Evolutionary conservation across 2,113 vertebrate genomes (phyloP).

Genomic region (Caranx melampygus): DNA sequence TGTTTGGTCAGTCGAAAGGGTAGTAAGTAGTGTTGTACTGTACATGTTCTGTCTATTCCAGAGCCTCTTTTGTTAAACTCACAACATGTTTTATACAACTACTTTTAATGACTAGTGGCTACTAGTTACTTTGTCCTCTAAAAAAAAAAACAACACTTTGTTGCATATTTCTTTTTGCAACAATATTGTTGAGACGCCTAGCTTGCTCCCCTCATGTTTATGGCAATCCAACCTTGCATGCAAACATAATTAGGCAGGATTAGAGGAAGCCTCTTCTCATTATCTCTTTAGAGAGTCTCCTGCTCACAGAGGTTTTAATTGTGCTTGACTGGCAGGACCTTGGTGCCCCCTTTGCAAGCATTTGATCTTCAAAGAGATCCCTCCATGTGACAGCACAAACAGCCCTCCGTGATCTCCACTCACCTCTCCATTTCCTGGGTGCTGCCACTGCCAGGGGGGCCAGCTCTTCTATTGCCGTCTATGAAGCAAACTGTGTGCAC

Average conservation of each 20-base stretch:
- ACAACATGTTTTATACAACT: not conserved
- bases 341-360: conserved; percentile 56
- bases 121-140: not conserved
- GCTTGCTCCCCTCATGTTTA: conserved; percentile 57
- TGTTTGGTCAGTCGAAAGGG: conserved; percentile 37
- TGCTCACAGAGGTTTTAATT: conserved; percentile 79
- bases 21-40: not conserved
- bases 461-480: conserved; percentile 16
- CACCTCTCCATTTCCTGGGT: conserved; percentile 44
- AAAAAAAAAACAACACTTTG: conserved; percentile 10
- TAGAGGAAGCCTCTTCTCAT: conserved; percentile 76
- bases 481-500: conserved; percentile 14
- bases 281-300: conserved; percentile 75
- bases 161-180: not conserved
- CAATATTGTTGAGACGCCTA: not conserved
- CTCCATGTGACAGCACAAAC: conserved; percentile 65
- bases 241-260: conserved; percentile 79
- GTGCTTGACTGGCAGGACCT: conserved; percentile 68
- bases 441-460: conserved; percentile 11
- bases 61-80: not conserved
- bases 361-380: conserved; percentile 82
- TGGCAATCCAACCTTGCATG: conserved; percentile 66
- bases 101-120: not conserved
- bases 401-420: conserved; percentile 37
- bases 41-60: not conserved